These are phyloP conservation scores for Calcarius ornatus DNA, from an alignment of 2,113 vertebrate genomes.

Conservation along the genomic window DNA sequence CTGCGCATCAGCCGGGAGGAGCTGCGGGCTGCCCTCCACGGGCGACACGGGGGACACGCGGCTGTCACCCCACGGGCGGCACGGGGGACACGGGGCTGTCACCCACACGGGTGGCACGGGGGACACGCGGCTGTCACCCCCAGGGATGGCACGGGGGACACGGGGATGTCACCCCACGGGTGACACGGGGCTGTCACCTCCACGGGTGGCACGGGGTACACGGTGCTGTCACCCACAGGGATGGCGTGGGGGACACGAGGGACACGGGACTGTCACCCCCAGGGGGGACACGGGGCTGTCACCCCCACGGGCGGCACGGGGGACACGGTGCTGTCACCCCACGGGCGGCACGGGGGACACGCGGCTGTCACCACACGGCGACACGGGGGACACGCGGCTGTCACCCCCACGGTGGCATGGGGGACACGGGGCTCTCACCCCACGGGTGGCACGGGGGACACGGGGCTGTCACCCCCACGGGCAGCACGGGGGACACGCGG, in stretches of 20 bases:
- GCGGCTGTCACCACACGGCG: too few species aligned
- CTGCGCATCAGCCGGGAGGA: slow-evolving; percentile 34
- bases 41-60: not conserved
- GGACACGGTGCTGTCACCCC: not conserved
- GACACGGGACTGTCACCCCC: too few species aligned
- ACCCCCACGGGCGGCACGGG: not conserved
- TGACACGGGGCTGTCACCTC: not conserved
- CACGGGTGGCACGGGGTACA: not conserved
- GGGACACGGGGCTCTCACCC: not conserved
- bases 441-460: not conserved
- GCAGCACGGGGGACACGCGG: not conserved
- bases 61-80: not conserved
- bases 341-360: too few species aligned
- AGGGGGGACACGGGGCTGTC: too few species aligned
- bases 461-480: not conserved
- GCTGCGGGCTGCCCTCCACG: slow-evolving; percentile 7
- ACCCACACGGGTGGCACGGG: not conserved
- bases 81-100: not conserved
- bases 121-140: too few species aligned
- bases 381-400: too few species aligned
- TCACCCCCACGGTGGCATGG: not conserved
- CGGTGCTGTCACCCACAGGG: not conserved
- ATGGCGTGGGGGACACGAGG: too few species aligned
- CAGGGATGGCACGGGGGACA: too few species aligned
- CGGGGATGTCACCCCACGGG: not conserved